A percentile compares a stretch with the other conserved stretches of the same genome.
These are phyloP conservation scores for Mustela lutreola DNA, from an alignment of 2,113 vertebrate genomes.

Conservation along the genomic window DNA sequence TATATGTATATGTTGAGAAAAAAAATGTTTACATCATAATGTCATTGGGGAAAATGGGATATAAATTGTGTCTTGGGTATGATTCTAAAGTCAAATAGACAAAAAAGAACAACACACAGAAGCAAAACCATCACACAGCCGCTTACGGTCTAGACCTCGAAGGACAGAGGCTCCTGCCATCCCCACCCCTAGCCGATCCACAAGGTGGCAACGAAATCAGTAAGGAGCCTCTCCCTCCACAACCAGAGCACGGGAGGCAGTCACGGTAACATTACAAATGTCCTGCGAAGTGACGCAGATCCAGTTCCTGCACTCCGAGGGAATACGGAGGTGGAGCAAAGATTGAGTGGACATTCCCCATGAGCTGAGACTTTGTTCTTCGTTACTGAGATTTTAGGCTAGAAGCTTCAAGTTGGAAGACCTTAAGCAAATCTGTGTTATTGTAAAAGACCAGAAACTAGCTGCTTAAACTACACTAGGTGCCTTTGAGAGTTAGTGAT, in stretches of 20 bases:
- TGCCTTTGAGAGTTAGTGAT: conserved; percentile 46
- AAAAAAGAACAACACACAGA: not conserved
- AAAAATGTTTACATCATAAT: not conserved
- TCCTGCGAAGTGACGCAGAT: not conserved
- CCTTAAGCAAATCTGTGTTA: not conserved
- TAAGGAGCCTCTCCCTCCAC: not conserved
- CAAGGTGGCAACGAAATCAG: conserved; percentile 23
- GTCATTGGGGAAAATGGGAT: not conserved
- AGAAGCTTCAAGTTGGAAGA: not conserved
- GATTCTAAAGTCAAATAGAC: not conserved
- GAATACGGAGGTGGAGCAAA: not conserved
- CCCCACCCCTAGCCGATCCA: not conserved
- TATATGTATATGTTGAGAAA: not conserved
- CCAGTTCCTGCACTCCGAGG: not conserved
- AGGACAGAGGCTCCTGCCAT: not conserved
- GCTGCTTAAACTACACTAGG: not conserved
- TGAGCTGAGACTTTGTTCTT: not conserved
- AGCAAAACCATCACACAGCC: not conserved
- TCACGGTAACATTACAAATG: not conserved
- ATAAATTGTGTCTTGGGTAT: not conserved
- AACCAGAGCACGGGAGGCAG: not conserved
- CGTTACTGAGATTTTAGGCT: not conserved
- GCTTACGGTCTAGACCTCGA: not conserved
- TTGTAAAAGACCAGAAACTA: not conserved
- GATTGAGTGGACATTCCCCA: not conserved